Conservation (phyloP, 2,888 invertebrate genomes). For the Lacanobia oleracea region DNA sequence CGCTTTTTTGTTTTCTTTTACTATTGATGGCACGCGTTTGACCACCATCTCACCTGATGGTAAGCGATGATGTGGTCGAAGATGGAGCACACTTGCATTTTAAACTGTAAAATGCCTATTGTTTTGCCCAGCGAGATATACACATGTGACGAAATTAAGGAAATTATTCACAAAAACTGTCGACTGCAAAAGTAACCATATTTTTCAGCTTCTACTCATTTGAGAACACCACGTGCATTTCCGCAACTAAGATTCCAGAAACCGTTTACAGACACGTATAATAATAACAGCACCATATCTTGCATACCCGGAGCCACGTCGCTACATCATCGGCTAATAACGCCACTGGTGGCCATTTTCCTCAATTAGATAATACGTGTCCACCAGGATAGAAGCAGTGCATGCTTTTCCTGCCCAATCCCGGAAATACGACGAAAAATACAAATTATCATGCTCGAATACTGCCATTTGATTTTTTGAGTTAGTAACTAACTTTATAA, state of each 20-base stretch:
- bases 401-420: constrained; percentile 24
- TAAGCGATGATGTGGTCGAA: too few relatives aligned
- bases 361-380: constrained; percentile 58
- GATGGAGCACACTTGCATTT: too few relatives aligned
- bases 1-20: too few relatives aligned
- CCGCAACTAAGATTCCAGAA: constrained; percentile 1
- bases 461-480: constrained; percentile 9
- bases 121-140: too few relatives aligned
- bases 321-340: constrained; percentile 56
- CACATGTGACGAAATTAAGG: neutral
- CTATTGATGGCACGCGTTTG: too few relatives aligned
- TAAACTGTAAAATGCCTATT: too few relatives aligned
- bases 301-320: constrained; percentile 53
- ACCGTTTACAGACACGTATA: constrained; percentile 30
- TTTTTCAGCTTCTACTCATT: too few relatives aligned
- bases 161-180: neutral
- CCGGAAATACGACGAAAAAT: constrained; percentile 32
- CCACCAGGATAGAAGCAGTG: constrained; percentile 28
- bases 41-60: too few relatives aligned
- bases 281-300: constrained; percentile 28
- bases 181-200: too few relatives aligned
- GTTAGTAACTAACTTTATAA: constrained; percentile 5
- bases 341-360: constrained; percentile 42
- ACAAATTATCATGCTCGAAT: constrained; percentile 22
- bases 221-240: neutral